Conservation (phyloP, 2,113 vertebrate genomes). For the Nibea coibor region DNA sequence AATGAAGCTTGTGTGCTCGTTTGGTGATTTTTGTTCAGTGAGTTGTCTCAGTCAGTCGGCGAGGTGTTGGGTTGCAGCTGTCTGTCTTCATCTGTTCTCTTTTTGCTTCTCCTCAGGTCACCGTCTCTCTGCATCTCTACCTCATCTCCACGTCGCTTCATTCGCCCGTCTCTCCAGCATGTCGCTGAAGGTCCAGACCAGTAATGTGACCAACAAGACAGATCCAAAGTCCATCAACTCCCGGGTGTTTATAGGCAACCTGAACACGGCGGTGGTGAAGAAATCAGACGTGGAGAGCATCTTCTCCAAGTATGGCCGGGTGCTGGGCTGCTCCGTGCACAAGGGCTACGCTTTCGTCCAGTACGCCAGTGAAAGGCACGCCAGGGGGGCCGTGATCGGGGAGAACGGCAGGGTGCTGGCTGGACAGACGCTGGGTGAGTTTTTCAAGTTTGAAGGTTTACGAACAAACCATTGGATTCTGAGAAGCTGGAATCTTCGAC, state of each 20-base stretch:
- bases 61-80: neutral
- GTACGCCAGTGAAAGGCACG: conserved; percentile 92
- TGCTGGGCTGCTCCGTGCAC: conserved; percentile 88
- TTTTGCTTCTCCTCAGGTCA: conserved; percentile 12
- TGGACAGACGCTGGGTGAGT: conserved; percentile 92
- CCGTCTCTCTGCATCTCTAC: neutral
- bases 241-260: conserved; percentile 96
- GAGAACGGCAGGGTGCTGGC: conserved; percentile 93
- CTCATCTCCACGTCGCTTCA: conserved; percentile 2
- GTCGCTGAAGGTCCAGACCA: conserved; percentile 95
- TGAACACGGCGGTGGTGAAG: conserved; percentile 95
- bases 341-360: conserved; percentile 94
- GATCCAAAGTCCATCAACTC: conserved; percentile 97
- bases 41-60: neutral
- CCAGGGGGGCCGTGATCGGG: conserved; percentile 91
- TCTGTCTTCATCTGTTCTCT: neutral
- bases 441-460: neutral
- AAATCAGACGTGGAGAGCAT: conserved; percentile 95
- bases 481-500: too few relatives aligned
- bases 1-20: neutral
- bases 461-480: too few relatives aligned
- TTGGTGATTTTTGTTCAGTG: neutral
- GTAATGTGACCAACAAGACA: conserved; percentile 97
- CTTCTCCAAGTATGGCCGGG: conserved; percentile 93
- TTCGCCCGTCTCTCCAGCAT: conserved; percentile 73